phyloP scores from a whole-genome alignment of 64 coral and sea anemone species.

The Anthopleura sola region DNA sequence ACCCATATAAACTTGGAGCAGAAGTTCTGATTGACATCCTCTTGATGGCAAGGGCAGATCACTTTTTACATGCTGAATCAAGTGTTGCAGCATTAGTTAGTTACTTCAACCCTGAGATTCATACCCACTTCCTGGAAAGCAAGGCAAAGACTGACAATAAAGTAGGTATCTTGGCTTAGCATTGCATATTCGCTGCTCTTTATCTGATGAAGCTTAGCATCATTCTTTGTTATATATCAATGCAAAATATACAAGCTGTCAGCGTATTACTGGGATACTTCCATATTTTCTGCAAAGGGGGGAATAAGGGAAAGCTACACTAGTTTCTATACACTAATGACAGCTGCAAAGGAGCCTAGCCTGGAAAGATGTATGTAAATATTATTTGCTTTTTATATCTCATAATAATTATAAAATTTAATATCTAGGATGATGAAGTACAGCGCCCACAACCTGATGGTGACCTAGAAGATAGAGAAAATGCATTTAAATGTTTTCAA shows the following conservation, averaged over 20 bases:
- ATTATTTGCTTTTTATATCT: background rate
- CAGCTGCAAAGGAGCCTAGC: background rate
- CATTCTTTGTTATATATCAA: no score
- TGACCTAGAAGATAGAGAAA: background rate
- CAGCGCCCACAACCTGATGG: background rate
- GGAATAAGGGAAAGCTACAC: background rate
- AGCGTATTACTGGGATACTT: no score
- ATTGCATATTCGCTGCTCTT: background rate
- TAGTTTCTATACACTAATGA: background rate
- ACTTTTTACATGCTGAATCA: slow-evolving; percentile 69
- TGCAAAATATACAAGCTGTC: no score
- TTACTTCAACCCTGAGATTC: slow-evolving; percentile 69
- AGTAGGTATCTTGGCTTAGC: background rate
- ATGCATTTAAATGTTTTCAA: slow-evolving; percentile 1
- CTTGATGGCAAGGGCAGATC: slow-evolving; percentile 46
- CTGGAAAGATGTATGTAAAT: background rate
- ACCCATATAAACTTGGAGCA: slow-evolving; percentile 40
- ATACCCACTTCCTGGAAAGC: background rate
- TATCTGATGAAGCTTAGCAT: background rate
- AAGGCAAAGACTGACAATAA: background rate
- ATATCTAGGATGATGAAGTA: no score
- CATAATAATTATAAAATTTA: no score
- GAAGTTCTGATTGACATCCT: slow-evolving; percentile 68
- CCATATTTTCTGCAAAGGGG: background rate
- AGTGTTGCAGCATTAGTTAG: slow-evolving; percentile 59